Evolutionary conservation across 1,140 invertebrate species (phyloP).

Genomic region (Drosophila repleta): DNA sequence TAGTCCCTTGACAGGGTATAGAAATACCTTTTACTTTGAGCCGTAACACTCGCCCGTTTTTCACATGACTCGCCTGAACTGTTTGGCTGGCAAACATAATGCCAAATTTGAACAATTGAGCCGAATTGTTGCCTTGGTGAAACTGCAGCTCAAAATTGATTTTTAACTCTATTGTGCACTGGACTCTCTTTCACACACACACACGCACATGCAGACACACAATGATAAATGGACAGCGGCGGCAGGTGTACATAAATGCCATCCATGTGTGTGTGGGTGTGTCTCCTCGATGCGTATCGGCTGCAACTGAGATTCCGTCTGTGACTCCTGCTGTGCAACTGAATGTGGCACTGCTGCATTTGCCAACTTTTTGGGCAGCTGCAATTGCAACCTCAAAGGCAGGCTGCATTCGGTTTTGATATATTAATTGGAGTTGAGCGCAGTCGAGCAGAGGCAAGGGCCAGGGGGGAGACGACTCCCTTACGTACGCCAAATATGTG

Average conservation of each 20-base stretch:
- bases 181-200: neutral
- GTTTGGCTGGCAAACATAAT: conserved; percentile 51
- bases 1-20: conserved; percentile 11
- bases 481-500: conserved; percentile 1
- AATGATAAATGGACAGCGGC: conserved; percentile 47
- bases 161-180: conserved; percentile 39
- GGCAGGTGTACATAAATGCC: conserved; percentile 37
- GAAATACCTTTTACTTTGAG: neutral
- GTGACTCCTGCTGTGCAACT: conserved; percentile 39
- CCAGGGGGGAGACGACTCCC: no score
- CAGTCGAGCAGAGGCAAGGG: neutral
- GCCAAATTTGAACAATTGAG: conserved; percentile 51
- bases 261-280: conserved; percentile 21
- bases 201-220: neutral
- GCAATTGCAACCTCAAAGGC: conserved; percentile 14
- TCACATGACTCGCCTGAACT: conserved; percentile 47
- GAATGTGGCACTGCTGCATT: conserved; percentile 23
- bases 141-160: conserved; percentile 48
- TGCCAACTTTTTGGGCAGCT: conserved; percentile 14
- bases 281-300: conserved; percentile 1
- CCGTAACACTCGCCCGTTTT: conserved; percentile 17
- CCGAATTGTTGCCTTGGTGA: conserved; percentile 28
- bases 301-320: neutral
- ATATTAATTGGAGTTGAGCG: conserved; percentile 22
- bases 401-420: conserved; percentile 19